Percentiles rank a stretch among this genome's conserved stretches.
Evolutionary conservation across 2,888 invertebrate genomes (phyloP).

Genomic region (Cheilosia variabilis): DNA sequence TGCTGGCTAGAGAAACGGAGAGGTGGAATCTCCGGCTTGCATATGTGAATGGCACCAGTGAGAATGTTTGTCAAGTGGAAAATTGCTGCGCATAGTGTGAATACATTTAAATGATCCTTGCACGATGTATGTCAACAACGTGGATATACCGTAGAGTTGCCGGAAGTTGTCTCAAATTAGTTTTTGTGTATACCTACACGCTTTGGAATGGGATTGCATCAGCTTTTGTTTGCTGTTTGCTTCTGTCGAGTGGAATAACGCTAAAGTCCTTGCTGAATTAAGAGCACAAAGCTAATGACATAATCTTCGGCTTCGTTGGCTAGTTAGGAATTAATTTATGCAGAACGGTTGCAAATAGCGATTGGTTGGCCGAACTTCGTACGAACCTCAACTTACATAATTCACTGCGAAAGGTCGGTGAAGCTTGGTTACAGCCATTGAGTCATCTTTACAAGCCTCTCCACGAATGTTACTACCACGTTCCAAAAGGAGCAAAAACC

Average conservation of each 20-base stretch:
- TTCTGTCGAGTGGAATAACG: not conserved
- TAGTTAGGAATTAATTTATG: not conserved
- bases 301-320: not conserved
- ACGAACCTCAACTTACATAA: no score
- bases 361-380: no score
- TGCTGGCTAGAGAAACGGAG: conserved; percentile 25
- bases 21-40: conserved; percentile 31
- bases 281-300: not conserved
- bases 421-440: no score
- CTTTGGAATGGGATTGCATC: not conserved
- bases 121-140: not conserved
- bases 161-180: not conserved
- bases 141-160: not conserved
- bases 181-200: not conserved
- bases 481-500: no score
- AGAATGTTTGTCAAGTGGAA: conserved; percentile 37
- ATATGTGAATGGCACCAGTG: conserved; percentile 20
- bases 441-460: no score
- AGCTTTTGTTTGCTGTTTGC: not conserved
- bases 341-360: no score
- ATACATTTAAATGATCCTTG: conserved; percentile 33
- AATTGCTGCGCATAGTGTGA: conserved; percentile 29
- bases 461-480: no score
- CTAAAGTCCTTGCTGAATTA: not conserved
- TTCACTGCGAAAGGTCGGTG: no score